phyloP scores from a whole-genome alignment of 2,113 vertebrate genomes.

The Taxidea taxus region DNA sequence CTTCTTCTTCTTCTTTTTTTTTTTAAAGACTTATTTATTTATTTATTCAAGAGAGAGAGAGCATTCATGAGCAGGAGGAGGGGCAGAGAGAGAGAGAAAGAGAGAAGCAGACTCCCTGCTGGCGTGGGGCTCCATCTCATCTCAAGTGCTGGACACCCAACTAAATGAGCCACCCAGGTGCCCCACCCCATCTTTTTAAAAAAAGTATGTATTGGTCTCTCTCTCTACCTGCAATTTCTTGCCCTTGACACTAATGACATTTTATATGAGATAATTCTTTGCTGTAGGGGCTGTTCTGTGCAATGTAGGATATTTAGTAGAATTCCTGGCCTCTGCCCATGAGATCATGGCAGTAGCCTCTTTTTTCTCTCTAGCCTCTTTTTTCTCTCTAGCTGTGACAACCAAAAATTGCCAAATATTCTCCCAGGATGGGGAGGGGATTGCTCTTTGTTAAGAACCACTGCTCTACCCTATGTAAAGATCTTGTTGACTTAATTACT shows the following conservation, averaged over 20 bases:
- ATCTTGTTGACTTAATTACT: not conserved
- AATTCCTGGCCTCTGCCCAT: not conserved
- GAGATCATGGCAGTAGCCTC: not conserved
- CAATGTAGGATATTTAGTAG: not conserved
- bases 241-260: not conserved
- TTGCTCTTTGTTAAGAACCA: not conserved
- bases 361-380: not conserved
- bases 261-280: not conserved
- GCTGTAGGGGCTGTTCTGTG: not conserved
- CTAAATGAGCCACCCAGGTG: not conserved
- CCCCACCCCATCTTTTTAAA: not conserved
- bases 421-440: too few relatives aligned
- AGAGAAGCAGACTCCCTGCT: not conserved
- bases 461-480: not conserved
- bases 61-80: not conserved
- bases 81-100: not conserved
- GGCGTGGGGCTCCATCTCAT: not conserved
- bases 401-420: not conserved
- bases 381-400: not conserved
- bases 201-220: not conserved
- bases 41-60: not conserved
- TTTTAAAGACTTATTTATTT: not conserved
- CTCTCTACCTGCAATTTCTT: not conserved
- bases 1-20: too few relatives aligned
- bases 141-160: not conserved